phyloP scores from a whole-genome alignment of 2,888 invertebrate species.

The Phortica magna region DNA sequence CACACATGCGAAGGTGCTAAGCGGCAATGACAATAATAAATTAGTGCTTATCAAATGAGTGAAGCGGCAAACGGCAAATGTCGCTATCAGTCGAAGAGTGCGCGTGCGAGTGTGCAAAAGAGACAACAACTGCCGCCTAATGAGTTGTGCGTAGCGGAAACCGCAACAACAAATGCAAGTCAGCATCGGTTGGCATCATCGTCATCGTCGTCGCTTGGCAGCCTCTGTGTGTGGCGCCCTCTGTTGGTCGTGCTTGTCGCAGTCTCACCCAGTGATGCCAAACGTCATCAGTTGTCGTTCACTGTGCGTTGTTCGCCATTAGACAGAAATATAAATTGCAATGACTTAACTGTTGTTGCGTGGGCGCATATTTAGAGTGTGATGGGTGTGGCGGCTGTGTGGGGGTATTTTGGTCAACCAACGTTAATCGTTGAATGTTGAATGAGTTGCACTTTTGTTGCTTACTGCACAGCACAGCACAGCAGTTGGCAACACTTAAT shows the following conservation, averaged over 20 bases:
- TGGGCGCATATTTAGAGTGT: constrained; percentile 27
- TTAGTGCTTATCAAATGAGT: constrained; percentile 62
- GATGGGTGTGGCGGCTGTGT: neutral
- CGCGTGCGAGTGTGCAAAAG: neutral
- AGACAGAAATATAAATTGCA: constrained; percentile 49
- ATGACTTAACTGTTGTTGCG: constrained; percentile 6
- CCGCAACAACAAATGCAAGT: constrained; percentile 54
- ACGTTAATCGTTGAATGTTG: constrained; percentile 52
- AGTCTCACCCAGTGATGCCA: too few species aligned
- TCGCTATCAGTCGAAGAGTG: neutral
- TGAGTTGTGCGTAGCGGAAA: neutral
- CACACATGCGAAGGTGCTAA: neutral
- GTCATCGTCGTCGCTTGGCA: neutral
- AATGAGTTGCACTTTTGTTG: constrained; percentile 62
- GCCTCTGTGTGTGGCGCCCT: neutral
- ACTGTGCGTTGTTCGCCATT: constrained; percentile 30
- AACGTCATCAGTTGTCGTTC: neutral
- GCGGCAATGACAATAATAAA: constrained; percentile 51
- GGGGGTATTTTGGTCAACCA: constrained; percentile 18
- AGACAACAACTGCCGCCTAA: constrained; percentile 2
- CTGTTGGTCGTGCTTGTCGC: neutral
- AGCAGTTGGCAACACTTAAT: constrained; percentile 43
- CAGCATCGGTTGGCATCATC: constrained; percentile 37
- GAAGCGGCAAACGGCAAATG: constrained; percentile 20
- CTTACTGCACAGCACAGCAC: too few species aligned